Base-by-base conservation (phyloP, 2,113 vertebrate species). In the Nicator chloris region DNA sequence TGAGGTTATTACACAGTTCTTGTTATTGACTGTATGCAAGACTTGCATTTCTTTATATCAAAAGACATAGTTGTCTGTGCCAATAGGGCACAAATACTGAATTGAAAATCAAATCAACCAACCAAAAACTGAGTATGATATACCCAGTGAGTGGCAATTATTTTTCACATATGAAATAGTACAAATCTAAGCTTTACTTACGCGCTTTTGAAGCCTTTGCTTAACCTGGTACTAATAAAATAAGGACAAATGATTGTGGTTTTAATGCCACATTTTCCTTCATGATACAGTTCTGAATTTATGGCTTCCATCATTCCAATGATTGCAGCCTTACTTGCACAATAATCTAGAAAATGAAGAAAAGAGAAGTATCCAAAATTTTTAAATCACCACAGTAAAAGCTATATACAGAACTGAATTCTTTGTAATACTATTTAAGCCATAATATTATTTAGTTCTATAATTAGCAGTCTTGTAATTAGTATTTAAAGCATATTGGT, bases 241-340 rank as follows among this genome's bases (percentile, higher is more conserved):
- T 97, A 98, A 14, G 98, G 98, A 69, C 98, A 99, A 75, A 99
- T 95, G 5, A 99, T 97, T 26, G 98, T 99, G n/a, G 98, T 99
- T 95, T 99, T 99, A 44, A 99, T 69, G 21, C 98, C 98, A 10
- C 80, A 54, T 94, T 98, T 99, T 39, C 98, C 98, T 40, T 42
- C 79, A 7, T 95, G 96, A 68, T 98, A 49, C 70, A 99, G 63
- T 79, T 99, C 98, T 13, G 98, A 96, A 40, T 97, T 96, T 65
- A 99, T 93, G 1, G 98, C 98, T 96, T 99, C 98, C 17, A 98
- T 98, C 96, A 99, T 97, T 15, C 97, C 98, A 30, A 99, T 85
- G 15, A 98, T 60, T 28, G 97, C 98, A 94, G 92, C 95, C 59
- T 99, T 99, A 93, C 98, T 99, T 78, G 97, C 97, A 72, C 2